Base-by-base conservation (phyloP, 2,797 vertebrate species). In the Sebastes minor region DNA sequence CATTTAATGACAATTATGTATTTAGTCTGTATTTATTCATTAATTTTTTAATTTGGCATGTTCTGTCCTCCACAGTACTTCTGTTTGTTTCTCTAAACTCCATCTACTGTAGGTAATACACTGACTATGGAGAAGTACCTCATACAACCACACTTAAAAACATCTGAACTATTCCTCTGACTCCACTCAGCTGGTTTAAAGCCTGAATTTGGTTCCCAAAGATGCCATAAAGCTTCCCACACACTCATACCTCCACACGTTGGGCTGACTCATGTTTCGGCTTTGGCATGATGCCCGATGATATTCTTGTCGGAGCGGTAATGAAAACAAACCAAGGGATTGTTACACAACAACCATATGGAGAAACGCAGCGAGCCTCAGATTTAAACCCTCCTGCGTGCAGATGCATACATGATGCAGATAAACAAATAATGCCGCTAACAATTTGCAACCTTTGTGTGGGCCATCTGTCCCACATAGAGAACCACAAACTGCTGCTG, bases 381-480 rank as follows among this genome's bases (percentile, higher is more conserved):
- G 76, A 74, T 80, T 57, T 25, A 72, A 77, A 68, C 38, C 27
- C n/a, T 67, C 56, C 28, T 52, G 66, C 1, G 7, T 55, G 23
- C 35, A 61, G 53, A 65, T 32, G n/a, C 60, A 11, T 1, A 20
- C 74, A 72, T 8, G 5, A 67, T 46, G 55, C 55, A 74, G 75
- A 56, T 66, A 22, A 82, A 67, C 23, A 69, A 71, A 64, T 4
- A 38, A 79, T 14, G 28, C 38, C 8, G 20, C 20, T 74, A 72
- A 81, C 18, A 53, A 46, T 77, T 56, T 46, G 28, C 52, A 75
- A 67, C 23, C 67, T 78, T 71, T 49, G 49, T 68, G 20, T 68
- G 49, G 20, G n/a, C 80, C 81, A 76, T 86, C 82, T 86, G 87
- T 81, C 66, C 2, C 56, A 23, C 27, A 53, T 5, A 2, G 61